Conservation (phyloP, 2,797 vertebrate species). For the Martes flavigula region DNA sequence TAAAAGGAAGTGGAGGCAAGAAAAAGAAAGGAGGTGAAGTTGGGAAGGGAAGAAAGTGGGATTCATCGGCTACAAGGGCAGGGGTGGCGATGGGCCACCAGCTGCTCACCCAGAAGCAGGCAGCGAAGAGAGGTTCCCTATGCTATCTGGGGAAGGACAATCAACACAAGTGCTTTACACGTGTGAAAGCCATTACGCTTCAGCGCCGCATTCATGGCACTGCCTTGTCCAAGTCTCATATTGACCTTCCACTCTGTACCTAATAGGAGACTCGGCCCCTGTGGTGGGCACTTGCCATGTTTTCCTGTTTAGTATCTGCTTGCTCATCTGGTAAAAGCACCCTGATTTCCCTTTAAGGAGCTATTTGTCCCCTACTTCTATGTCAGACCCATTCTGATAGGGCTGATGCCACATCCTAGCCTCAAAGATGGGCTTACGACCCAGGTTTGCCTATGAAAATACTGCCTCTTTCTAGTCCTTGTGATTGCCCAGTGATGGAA, state of each 20-base stretch:
- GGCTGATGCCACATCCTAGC: background rate
- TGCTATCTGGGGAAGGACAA: background rate
- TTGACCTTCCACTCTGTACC: background rate
- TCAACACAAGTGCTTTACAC: rapidly evolving
- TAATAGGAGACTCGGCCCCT: background rate
- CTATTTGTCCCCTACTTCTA: background rate
- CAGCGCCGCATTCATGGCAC: rapidly evolving
- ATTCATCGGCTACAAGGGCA: background rate
- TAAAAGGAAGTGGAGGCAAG: background rate
- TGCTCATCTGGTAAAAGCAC: background rate
- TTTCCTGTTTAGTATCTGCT: background rate
- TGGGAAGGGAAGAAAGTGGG: background rate
- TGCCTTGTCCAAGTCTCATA: background rate
- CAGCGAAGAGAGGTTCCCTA: background rate
- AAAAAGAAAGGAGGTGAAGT: background rate
- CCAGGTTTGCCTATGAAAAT: background rate
- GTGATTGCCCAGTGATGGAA: background rate
- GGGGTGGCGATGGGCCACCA: too few species aligned
- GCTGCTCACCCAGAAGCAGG: background rate
- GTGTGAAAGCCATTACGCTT: background rate
- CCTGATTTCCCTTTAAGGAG: background rate
- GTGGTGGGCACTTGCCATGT: rapidly evolving
- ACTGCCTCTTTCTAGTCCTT: background rate
- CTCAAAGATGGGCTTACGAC: background rate
- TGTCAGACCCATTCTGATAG: background rate